Evolutionary conservation across 2,113 vertebrate genomes (phyloP).

Genomic region (Zosterops pallidus): DNA sequence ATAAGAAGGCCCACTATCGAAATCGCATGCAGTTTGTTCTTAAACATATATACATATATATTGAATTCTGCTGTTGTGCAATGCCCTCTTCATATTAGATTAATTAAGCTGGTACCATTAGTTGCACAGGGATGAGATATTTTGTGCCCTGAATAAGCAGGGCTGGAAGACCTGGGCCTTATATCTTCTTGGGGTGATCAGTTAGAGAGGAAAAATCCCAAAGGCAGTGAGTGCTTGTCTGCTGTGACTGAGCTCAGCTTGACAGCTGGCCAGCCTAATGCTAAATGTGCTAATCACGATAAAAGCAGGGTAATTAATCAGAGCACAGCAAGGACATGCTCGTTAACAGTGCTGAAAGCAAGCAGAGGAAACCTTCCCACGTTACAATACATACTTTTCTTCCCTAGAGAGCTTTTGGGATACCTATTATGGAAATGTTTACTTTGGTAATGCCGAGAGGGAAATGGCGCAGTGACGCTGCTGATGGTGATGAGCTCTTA

Average conservation of each 20-base stretch:
- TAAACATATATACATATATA: background rate
- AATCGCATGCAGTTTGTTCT: background rate
- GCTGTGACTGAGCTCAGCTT: background rate
- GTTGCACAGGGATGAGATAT: accelerated
- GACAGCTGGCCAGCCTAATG: background rate
- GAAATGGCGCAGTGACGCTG: background rate
- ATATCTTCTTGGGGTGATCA: background rate
- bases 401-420: background rate
- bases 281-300: background rate
- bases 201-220: background rate
- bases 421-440: slow-evolving; percentile 54
- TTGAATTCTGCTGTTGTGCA: background rate
- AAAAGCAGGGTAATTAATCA: slow-evolving; percentile 35
- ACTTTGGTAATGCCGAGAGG: background rate
- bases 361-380: slow-evolving; percentile 1
- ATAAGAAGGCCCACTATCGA: background rate
- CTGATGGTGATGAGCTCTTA: background rate
- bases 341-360: background rate
- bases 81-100: background rate
- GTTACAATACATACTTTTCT: background rate
- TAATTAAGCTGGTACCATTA: background rate
- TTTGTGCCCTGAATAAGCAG: background rate
- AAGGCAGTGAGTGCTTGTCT: background rate
- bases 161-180: background rate
- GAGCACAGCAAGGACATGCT: background rate